Evolutionary conservation across 2,113 vertebrate species (phyloP).

Genomic region (Podilymbus podiceps): DNA sequence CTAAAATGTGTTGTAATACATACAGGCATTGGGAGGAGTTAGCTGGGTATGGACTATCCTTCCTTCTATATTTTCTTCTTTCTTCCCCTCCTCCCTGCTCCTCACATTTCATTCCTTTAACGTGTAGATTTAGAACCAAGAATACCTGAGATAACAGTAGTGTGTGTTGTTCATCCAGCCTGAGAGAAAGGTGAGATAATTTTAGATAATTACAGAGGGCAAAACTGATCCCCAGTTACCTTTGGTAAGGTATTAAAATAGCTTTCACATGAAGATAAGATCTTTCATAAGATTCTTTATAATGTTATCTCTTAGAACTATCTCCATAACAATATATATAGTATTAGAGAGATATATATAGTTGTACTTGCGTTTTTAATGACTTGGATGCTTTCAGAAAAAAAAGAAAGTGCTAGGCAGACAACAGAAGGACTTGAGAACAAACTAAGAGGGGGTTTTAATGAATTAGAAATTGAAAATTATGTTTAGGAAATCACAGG

Average conservation of each 20-base stretch:
- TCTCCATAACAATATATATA: slow-evolving; percentile 54
- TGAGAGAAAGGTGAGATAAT: slow-evolving; percentile 21
- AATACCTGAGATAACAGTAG: neutral
- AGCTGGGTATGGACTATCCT: neutral
- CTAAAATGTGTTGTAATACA: neutral
- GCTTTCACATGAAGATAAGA: slow-evolving; percentile 47
- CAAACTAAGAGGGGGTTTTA: neutral
- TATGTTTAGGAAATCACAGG: neutral
- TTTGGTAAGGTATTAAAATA: slow-evolving; percentile 37
- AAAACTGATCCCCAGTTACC: slow-evolving; percentile 11
- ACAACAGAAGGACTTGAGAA: slow-evolving; percentile 27
- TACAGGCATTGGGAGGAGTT: neutral
- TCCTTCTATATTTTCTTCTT: neutral
- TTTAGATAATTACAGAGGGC: slow-evolving; percentile 39
- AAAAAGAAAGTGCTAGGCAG: slow-evolving; percentile 19
- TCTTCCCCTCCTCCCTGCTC: neutral
- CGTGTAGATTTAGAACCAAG: neutral
- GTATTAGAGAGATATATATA: slow-evolving; percentile 51
- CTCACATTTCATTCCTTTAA: neutral
- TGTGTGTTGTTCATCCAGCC: neutral
- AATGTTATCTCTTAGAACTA: slow-evolving; percentile 35
- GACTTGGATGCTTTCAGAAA: neutral
- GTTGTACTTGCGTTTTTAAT: slow-evolving; percentile 56
- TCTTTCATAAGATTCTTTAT: slow-evolving; percentile 53
- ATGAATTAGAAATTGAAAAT: slow-evolving; percentile 6